phyloP scores from a whole-genome alignment of 2,113 vertebrate species.

The Regulus satrapa region DNA sequence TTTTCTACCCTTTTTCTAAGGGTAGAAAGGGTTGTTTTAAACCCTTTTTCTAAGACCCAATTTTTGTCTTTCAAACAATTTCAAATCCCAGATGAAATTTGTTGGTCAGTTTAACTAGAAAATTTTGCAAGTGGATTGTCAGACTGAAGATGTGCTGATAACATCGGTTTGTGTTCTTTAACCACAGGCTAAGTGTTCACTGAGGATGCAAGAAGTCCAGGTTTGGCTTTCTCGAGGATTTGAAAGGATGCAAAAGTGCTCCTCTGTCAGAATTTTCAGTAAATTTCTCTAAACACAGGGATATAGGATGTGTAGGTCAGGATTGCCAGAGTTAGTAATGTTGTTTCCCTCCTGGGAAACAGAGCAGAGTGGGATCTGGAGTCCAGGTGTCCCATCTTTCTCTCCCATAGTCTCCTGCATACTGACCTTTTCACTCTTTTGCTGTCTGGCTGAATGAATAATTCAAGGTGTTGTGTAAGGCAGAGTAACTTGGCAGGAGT shows the following conservation, averaged over 20 bases:
- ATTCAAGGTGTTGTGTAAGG: not conserved
- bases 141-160: not conserved
- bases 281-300: not conserved
- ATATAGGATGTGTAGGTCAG: not conserved
- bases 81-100: not conserved
- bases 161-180: not conserved
- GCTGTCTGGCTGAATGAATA: constrained; percentile 33
- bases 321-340: not conserved
- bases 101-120: not conserved
- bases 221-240: not conserved
- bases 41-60: not conserved
- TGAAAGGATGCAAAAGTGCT: not conserved
- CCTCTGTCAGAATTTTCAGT: not conserved
- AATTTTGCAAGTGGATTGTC: not conserved
- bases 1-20: too few species aligned
- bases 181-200: not conserved
- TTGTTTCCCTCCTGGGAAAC: not conserved
- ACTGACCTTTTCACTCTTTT: not conserved
- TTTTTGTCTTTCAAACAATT: not conserved
- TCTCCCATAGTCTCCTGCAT: not conserved
- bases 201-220: not conserved
- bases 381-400: not conserved
- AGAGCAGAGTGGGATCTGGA: not conserved
- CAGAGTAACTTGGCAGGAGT: not conserved
- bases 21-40: too few species aligned